Evolutionary conservation across 2,113 vertebrate species (phyloP).

Genomic region (Dermatemys mawii): DNA sequence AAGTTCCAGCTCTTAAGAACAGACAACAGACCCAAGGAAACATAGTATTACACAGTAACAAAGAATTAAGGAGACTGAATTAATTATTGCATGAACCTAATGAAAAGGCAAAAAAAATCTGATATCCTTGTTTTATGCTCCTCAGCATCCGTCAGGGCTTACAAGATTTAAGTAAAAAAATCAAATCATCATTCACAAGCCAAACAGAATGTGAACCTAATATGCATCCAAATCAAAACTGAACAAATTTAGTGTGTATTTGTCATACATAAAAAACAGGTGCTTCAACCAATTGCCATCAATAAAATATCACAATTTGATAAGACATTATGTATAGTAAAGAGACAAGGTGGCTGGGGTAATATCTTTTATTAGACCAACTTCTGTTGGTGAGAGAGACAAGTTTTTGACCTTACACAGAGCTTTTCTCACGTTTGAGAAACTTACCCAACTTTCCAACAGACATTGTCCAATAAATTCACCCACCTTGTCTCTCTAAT

Average conservation of each 20-base stretch:
- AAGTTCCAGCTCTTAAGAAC: neutral
- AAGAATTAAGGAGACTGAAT: neutral
- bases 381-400: neutral
- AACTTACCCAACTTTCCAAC: neutral
- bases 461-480: neutral
- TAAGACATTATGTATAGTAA: neutral
- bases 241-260: accelerated
- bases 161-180: neutral
- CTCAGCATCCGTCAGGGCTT: neutral
- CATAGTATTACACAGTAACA: neutral
- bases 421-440: neutral
- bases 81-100: neutral
- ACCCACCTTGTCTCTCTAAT: neutral
- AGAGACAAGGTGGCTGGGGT: neutral
- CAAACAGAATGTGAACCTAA: neutral
- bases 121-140: neutral
- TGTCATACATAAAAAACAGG: neutral
- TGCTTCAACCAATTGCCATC: accelerated
- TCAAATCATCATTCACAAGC: neutral
- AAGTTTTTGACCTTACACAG: neutral
- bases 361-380: neutral
- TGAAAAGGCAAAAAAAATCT: neutral
- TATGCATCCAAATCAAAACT: neutral
- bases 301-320: neutral
- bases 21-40: neutral